Conservation (phyloP, 1,140 invertebrate genomes). For the Mamestra configurata region DNA sequence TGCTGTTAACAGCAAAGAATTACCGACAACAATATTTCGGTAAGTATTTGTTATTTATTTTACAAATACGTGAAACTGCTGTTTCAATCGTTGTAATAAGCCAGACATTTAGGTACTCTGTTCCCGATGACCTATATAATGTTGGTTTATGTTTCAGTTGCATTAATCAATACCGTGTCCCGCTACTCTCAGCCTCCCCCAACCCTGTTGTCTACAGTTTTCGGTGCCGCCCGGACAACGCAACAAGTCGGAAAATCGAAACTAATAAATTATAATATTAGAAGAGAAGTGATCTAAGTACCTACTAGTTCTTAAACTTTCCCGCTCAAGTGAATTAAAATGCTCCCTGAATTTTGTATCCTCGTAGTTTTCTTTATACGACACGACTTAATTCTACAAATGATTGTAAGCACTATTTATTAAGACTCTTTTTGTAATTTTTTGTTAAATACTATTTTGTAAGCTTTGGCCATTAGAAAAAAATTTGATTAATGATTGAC, state of each 20-base stretch:
- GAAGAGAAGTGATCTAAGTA: too few relatives aligned
- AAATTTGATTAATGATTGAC: constrained; percentile 14
- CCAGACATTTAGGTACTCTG: background rate
- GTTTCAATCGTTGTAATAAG: too few relatives aligned
- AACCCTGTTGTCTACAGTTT: background rate
- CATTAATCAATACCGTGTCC: constrained; percentile 5
- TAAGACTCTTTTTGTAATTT: background rate
- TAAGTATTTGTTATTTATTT: too few relatives aligned
- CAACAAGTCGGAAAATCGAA: background rate
- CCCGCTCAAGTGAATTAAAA: background rate
- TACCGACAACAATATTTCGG: too few relatives aligned
- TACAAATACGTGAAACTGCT: too few relatives aligned
- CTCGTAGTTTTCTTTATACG: background rate
- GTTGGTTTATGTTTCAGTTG: background rate
- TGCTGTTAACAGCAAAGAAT: too few relatives aligned
- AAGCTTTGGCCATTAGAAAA: constrained; percentile 20
- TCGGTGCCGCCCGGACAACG: background rate
- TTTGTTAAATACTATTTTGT: constrained; percentile 4
- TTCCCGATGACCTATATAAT: background rate
- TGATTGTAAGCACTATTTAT: background rate
- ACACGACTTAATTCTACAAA: background rate
- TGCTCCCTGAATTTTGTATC: background rate
- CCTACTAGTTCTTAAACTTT: background rate
- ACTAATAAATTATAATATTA: too few relatives aligned
- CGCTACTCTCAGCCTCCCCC: background rate